Conservation (phyloP, 2,888 invertebrate genomes). For the Epinotia ramella region DNA sequence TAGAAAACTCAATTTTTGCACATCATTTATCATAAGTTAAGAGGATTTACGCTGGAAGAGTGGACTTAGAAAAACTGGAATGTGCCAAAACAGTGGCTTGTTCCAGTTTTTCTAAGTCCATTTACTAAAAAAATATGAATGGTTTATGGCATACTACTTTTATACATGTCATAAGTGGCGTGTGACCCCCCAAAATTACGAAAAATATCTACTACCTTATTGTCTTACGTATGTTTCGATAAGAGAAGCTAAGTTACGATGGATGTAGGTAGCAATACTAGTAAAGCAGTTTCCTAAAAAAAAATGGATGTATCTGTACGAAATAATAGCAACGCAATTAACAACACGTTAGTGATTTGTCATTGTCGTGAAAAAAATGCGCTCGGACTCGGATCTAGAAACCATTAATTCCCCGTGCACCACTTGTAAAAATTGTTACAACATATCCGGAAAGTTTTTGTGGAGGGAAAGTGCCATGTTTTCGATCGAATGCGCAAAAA, state of each 20-base stretch:
- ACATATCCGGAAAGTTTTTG: slow-evolving; percentile 27
- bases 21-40: neutral
- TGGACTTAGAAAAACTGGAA: no score
- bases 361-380: slow-evolving; percentile 36
- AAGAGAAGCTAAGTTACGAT: no score
- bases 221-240: no score
- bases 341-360: slow-evolving; percentile 42
- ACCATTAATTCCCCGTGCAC: slow-evolving; percentile 35
- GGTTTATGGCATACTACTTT: no score
- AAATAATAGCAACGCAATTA: slow-evolving; percentile 39
- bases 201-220: neutral
- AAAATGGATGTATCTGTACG: neutral
- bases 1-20: no score
- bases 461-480: slow-evolving; percentile 8
- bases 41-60: neutral
- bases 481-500: neutral
- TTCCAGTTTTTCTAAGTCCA: neutral
- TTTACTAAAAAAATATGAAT: no score
- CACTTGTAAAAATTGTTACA: slow-evolving; percentile 37
- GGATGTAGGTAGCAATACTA: no score
- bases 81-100: no score
- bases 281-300: neutral
- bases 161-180: no score
- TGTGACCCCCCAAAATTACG: no score
- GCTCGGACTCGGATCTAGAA: slow-evolving; percentile 33